A percentile compares a stretch with the other conserved stretches of the same genome.
These are phyloP conservation scores for Grantiella picta DNA, from an alignment of 2,113 vertebrate genomes.

Conservation along the genomic window DNA sequence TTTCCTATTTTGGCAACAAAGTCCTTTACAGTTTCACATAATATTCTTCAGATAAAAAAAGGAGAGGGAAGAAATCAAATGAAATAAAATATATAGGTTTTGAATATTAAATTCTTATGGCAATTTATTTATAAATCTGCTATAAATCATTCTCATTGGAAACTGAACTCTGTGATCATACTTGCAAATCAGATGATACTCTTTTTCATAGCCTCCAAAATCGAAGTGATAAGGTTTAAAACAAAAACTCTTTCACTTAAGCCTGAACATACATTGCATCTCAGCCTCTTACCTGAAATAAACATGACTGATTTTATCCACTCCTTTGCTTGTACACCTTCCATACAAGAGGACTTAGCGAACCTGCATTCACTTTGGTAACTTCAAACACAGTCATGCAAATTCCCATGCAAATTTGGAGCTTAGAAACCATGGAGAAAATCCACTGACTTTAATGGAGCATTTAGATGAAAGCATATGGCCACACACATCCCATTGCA, in stretches of 20 bases:
- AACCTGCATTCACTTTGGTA: background rate
- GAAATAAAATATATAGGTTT: background rate
- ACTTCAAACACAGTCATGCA: background rate
- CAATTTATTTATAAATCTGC: background rate
- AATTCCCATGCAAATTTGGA: background rate
- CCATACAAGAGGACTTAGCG: background rate
- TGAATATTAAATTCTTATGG: background rate
- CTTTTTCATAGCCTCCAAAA: background rate
- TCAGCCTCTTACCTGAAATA: background rate
- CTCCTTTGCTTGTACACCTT: background rate
- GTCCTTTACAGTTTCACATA: constrained; percentile 97
- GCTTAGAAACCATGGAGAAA: background rate
- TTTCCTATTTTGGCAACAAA: constrained; percentile 97
- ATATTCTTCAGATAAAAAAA: constrained; percentile 77
- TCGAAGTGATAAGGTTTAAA: background rate
- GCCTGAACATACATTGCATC: background rate
- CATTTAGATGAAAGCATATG: background rate
- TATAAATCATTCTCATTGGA: background rate
- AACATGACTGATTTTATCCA: background rate
- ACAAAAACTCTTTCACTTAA: background rate
- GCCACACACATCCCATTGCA: background rate
- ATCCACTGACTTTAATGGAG: background rate
- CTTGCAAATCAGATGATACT: background rate
- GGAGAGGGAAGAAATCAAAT: background rate
- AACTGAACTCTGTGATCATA: background rate